Conservation (phyloP, 2,113 vertebrate species). For the Cinclus mexicanus region DNA sequence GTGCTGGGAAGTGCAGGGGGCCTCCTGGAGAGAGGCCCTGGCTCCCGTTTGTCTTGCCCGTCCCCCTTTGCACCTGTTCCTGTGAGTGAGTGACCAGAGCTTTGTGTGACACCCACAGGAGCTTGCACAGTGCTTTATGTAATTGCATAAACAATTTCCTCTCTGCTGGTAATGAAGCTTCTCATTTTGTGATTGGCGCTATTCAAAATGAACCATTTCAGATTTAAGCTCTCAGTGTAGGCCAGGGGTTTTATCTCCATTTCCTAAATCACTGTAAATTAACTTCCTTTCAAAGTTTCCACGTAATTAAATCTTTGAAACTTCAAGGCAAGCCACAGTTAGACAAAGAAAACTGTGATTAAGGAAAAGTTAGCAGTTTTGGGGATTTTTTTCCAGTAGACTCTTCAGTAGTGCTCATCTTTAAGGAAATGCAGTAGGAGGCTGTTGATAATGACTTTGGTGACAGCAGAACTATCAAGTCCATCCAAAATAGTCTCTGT, state of each 20-base stretch:
- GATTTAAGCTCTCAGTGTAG: conserved; percentile 4
- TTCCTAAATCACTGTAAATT: conserved; percentile 50
- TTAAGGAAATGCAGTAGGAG: background rate
- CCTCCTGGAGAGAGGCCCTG: background rate
- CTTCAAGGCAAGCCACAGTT: background rate
- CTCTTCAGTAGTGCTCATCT: background rate
- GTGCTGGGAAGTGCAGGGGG: fast-evolving
- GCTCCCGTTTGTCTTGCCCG: fast-evolving
- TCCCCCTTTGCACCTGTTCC: background rate
- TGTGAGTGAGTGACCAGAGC: background rate
- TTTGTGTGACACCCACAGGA: background rate
- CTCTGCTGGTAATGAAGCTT: background rate
- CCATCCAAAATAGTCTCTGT: background rate
- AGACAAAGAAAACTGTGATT: conserved; percentile 23
- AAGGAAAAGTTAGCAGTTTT: background rate
- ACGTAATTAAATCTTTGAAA: conserved; percentile 36
- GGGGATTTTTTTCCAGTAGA: background rate
- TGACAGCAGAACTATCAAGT: conserved; percentile 18
- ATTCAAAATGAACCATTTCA: conserved; percentile 12
- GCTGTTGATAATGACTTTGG: background rate
- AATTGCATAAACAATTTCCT: background rate
- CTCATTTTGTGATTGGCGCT: conserved; percentile 40
- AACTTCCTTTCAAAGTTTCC: conserved; percentile 46
- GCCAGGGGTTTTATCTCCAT: conserved; percentile 8
- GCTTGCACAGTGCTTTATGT: background rate